A percentile compares a stretch with the other conserved stretches of the same genome.
These are phyloP conservation scores for Parnassius mnemosyne DNA, from an alignment of 2,888 invertebrate genomes.

Conservation along the genomic window DNA sequence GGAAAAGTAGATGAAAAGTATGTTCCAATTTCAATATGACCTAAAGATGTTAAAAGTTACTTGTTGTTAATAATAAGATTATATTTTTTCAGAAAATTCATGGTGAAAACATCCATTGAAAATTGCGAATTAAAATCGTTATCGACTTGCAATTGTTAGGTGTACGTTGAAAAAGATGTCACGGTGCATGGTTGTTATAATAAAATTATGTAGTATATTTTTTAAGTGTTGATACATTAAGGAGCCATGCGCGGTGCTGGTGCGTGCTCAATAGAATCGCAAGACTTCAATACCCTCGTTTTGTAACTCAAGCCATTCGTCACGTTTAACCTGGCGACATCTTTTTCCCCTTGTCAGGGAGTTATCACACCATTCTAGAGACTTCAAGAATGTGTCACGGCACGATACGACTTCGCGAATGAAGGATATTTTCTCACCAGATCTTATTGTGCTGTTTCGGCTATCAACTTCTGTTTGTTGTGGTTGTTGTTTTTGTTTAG, in stretches of 20 bases:
- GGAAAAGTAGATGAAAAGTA: too few species aligned
- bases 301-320: slow-evolving; percentile 68
- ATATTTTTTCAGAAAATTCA: too few species aligned
- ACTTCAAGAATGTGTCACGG: slow-evolving; percentile 68
- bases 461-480: slow-evolving; percentile 44
- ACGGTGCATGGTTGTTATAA: slow-evolving; percentile 1
- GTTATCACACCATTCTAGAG: slow-evolving; percentile 75
- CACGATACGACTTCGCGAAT: slow-evolving; percentile 69
- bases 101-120: too few species aligned
- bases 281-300: slow-evolving; percentile 56
- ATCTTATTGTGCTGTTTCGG: slow-evolving; percentile 54
- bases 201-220: not conserved
- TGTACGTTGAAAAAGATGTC: slow-evolving; percentile 8
- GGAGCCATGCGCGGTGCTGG: slow-evolving; percentile 17
- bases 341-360: slow-evolving; percentile 69
- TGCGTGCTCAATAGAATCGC: slow-evolving; percentile 33
- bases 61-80: not conserved
- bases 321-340: slow-evolving; percentile 60
- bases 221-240: slow-evolving; percentile 7
- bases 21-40: not conserved
- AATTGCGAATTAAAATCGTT: not conserved
- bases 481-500: slow-evolving; percentile 15
- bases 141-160: not conserved
- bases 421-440: slow-evolving; percentile 73
- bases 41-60: not conserved